Evolutionary conservation across 2,888 invertebrate species (phyloP), one percentile per base, ranked within the genome.

Genomic region (Diadegma fenestrale): DNA sequence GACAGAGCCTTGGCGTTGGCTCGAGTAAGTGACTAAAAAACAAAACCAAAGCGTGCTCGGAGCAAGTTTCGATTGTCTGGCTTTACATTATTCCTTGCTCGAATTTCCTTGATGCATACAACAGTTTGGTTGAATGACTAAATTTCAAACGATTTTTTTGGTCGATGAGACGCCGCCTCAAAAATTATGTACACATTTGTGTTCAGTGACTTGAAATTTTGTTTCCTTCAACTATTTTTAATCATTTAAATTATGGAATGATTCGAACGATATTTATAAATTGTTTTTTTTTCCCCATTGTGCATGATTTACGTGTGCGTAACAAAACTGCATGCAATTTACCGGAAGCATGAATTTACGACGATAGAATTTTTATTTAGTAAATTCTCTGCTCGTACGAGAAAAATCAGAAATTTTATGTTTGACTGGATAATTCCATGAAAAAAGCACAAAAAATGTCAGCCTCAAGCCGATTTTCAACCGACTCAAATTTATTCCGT

Each of bases 1-100:
- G 95, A 96, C 96, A 94, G 97, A 97, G 96, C 97, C 97, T 94
- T 97, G 97, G 97, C 97, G 97, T 95, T 97, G 97, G 97, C 96
- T 97, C 96, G 96, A 96, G 96, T 97, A 97, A 96, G 96, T 97
- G 94, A 91, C 90, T 88, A 88, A 88, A 84, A 80, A 78, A 77
- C 14, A 68, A 71, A 37, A 37, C 8, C 37, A 37, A 37, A 37
- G 37, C 64, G 71, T 68, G 86, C 82, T 84, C 86, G 82, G 64
- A 86, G 82, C 83, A 83, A 82, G 82, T 82, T 78, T 41, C n/a
- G 19, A 26, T 73, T 82, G 30, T 76, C 64, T 84, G 30, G 79
- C 79, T 85, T 77, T 19, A 87, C 30, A n/a, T 68, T 68, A 79
- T 17, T 58, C 63, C 75, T 75, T 75, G 81, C 85, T 82, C 79